Conservation (phyloP, 2,113 vertebrate species). For the Alexandromys fortis region DNA sequence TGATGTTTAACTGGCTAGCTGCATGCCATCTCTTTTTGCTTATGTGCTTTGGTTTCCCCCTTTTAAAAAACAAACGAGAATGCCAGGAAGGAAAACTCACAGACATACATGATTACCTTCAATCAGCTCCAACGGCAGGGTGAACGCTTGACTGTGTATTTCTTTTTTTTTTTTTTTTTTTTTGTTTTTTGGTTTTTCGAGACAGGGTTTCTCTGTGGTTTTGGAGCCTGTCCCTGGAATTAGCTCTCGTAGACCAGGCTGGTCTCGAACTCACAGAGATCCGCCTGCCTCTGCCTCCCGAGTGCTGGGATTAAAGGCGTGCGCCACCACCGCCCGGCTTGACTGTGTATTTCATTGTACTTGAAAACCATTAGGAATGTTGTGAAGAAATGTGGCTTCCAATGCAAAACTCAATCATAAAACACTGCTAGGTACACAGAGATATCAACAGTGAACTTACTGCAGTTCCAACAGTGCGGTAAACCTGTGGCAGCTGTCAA, state of each 20-base stretch:
- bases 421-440: constrained; percentile 45
- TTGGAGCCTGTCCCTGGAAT: no score
- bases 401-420: constrained; percentile 45
- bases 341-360: neutral
- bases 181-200: no score
- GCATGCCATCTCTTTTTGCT: neutral
- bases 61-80: constrained; percentile 2
- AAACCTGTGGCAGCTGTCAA: constrained; percentile 32
- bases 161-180: no score
- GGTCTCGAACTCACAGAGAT: no score
- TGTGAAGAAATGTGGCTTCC: constrained; percentile 37
- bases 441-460: constrained; percentile 60
- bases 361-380: constrained; percentile 65
- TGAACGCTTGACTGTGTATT: constrained; percentile 18
- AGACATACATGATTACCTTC: neutral
- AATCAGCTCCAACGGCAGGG: constrained; percentile 26
- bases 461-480: neutral
- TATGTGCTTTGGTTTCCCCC: neutral
- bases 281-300: no score
- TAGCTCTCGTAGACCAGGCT: no score
- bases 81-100: constrained; percentile 26
- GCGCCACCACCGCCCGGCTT: no score
- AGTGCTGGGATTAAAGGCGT: no score
- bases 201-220: no score
- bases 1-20: neutral